phyloP scores from a whole-genome alignment of 2,113 vertebrate species.

The Bubo blakistoni region DNA sequence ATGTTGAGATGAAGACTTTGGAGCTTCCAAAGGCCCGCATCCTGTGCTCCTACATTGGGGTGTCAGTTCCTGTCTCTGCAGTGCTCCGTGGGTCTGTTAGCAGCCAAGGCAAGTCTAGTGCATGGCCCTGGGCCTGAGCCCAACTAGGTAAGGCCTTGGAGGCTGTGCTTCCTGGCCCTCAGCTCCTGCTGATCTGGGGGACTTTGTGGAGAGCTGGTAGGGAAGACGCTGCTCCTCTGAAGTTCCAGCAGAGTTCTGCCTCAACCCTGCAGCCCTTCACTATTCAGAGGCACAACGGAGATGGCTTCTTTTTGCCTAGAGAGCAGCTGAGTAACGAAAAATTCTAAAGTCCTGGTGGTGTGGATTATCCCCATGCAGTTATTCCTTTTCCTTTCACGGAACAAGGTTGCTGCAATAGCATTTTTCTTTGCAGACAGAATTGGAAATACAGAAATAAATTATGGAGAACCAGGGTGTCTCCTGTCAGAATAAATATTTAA shows the following conservation, averaged over 20 bases:
- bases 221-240: not conserved
- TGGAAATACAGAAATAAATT: conserved; percentile 40
- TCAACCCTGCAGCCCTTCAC: fast-evolving
- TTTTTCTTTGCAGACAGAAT: not conserved
- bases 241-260: not conserved
- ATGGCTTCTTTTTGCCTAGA: not conserved
- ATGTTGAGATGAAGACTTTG: not conserved
- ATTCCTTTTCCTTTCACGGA: not conserved
- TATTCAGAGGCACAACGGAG: not conserved
- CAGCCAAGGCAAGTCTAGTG: not conserved
- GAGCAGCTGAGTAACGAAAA: not conserved
- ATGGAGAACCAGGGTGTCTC: not conserved
- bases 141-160: not conserved
- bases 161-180: not conserved
- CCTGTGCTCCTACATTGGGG: not conserved
- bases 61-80: not conserved
- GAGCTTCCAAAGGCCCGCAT: not conserved
- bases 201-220: not conserved
- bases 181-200: not conserved
- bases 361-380: not conserved
- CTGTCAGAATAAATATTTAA: conserved; percentile 36
- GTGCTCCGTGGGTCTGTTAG: not conserved
- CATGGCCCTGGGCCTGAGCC: not conserved
- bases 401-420: not conserved
- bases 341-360: not conserved